Conservation (phyloP, 2,888 invertebrate genomes). For the Drosophila dives region DNA sequence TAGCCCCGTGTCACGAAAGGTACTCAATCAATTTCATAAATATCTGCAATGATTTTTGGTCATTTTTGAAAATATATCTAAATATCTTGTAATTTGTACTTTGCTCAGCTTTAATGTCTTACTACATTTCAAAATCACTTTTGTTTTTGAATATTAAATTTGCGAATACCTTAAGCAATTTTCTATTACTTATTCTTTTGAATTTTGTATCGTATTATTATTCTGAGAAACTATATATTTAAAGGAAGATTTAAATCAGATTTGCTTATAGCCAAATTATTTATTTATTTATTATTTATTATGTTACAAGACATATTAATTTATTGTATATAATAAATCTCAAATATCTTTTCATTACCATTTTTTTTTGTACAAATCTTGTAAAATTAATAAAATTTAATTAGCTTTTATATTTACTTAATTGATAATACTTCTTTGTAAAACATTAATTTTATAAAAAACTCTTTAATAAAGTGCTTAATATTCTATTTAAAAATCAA, state of each 20-base stretch:
- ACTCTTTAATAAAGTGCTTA: too few species aligned
- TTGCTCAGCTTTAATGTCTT: not conserved
- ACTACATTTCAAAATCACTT: not conserved
- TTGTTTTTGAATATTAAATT: not conserved
- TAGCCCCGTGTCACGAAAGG: conserved; percentile 26
- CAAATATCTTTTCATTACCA: not conserved
- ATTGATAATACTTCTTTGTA: not conserved
- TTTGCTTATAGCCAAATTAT: not conserved
- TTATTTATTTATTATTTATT: too few species aligned
- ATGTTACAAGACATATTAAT: not conserved
- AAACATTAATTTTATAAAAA: not conserved
- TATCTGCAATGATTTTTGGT: not conserved
- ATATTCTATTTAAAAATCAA: not conserved
- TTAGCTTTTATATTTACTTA: not conserved
- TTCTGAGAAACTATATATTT: not conserved
- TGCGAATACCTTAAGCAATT: not conserved
- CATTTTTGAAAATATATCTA: not conserved
- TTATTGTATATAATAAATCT: not conserved
- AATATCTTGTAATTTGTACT: not conserved
- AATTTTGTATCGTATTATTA: not conserved
- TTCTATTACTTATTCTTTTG: not conserved
- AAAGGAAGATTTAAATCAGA: not conserved
- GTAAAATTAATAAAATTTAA: not conserved
- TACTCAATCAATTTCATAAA: not conserved
- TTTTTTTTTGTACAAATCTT: not conserved